Evolutionary conservation across 1,140 invertebrate genomes (phyloP).

Genomic region (Venustaconcha ellipsiformis): DNA sequence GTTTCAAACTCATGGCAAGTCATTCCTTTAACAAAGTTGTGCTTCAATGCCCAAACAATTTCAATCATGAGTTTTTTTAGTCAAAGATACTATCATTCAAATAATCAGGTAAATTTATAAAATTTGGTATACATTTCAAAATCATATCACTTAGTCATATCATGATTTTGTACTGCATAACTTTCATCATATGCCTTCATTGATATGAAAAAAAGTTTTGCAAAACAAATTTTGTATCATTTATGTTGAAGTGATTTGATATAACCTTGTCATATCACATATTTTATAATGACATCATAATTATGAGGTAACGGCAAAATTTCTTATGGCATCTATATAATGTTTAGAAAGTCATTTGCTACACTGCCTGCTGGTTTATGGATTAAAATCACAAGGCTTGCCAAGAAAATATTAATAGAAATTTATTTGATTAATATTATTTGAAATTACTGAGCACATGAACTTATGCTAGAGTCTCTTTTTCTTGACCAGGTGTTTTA

Average conservation of each 20-base stretch:
- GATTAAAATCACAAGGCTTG: not conserved
- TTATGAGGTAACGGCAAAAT: too few relatives aligned
- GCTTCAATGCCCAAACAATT: not conserved
- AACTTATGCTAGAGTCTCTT: not conserved
- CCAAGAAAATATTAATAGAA: not conserved
- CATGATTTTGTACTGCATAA: not conserved
- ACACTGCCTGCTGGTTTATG: not conserved
- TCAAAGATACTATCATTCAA: not conserved
- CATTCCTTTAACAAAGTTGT: not conserved
- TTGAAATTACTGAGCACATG: not conserved
- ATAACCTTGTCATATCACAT: too few relatives aligned
- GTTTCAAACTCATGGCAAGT: constrained; percentile 21
- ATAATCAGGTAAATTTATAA: not conserved
- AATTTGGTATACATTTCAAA: not conserved
- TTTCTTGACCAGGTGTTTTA: constrained; percentile 20
- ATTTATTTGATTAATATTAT: not conserved
- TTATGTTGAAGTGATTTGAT: too few relatives aligned
- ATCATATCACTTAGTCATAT: not conserved
- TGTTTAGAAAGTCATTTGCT: too few relatives aligned
- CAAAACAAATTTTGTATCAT: too few relatives aligned
- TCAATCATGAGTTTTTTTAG: not conserved
- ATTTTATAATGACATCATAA: too few relatives aligned
- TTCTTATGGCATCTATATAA: too few relatives aligned
- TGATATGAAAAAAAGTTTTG: too few relatives aligned
- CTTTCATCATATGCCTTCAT: not conserved